These are phyloP conservation scores for Pterocles orientalis DNA, from an alignment of 2,113 vertebrate species.

Conservation along the genomic window DNA sequence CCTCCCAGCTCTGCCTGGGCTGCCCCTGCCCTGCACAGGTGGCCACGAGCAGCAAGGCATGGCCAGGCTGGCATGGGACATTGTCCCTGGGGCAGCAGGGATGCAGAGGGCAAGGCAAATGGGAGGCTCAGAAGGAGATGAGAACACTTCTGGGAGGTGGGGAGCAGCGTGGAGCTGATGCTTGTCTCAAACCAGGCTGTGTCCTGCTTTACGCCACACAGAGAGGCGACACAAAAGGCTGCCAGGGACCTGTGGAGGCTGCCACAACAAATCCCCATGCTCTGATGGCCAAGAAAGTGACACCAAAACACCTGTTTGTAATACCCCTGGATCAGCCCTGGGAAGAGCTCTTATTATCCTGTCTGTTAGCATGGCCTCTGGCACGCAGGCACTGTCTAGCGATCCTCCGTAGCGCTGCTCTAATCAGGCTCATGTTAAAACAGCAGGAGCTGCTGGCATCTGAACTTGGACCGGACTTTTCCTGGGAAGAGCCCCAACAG, in stretches of 20 bases:
- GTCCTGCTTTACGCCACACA: rapidly evolving
- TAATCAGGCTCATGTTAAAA: conserved; percentile 51
- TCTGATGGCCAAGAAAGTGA: not conserved
- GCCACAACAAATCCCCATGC: not conserved
- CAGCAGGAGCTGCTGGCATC: conserved; percentile 58
- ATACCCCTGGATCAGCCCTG: not conserved
- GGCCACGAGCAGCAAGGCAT: rapidly evolving
- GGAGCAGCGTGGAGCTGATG: rapidly evolving
- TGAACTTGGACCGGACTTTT: not conserved
- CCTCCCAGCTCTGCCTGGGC: not conserved
- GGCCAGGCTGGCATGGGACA: rapidly evolving
- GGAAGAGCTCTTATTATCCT: not conserved
- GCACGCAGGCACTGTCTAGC: not conserved
- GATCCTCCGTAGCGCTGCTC: rapidly evolving
- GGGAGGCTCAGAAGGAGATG: not conserved
- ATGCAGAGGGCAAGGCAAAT: not conserved
- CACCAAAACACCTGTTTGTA: not conserved
- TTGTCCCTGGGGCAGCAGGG: not conserved
- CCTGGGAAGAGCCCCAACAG: conserved; percentile 48
- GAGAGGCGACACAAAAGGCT: not conserved
- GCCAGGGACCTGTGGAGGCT: not conserved
- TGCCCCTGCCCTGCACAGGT: not conserved
- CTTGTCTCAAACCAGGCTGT: not conserved
- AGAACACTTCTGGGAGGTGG: not conserved
- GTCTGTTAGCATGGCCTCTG: conserved; percentile 29